These are phyloP conservation scores for Stenolophus ochropezus DNA, from an alignment of 2,888 invertebrate species.

Conservation along the genomic window DNA sequence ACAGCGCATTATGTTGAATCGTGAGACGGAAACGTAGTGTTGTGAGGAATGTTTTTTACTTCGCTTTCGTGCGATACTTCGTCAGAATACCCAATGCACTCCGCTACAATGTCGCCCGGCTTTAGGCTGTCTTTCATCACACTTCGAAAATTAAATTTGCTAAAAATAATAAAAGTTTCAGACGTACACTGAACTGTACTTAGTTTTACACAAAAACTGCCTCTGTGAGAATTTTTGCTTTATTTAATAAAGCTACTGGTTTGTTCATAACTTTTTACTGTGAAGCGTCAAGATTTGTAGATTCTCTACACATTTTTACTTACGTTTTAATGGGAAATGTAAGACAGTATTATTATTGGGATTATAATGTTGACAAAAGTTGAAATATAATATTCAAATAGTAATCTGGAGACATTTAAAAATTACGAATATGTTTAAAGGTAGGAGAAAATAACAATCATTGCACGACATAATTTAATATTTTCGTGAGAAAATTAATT, in stretches of 20 bases:
- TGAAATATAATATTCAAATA: too few species aligned
- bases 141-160: background rate
- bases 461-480: too few species aligned
- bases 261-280: background rate
- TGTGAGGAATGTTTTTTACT: constrained; percentile 13
- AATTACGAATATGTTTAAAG: too few species aligned
- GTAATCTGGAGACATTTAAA: too few species aligned
- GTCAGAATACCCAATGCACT: constrained; percentile 12
- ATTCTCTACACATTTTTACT: too few species aligned
- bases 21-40: background rate
- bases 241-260: background rate
- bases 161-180: constrained; percentile 1
- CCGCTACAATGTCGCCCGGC: background rate
- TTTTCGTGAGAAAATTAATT: too few species aligned
- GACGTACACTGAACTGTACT: constrained; percentile 7
- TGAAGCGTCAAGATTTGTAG: too few species aligned
- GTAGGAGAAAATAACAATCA: too few species aligned
- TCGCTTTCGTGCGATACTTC: background rate
- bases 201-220: background rate
- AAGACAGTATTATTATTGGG: too few species aligned
- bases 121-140: constrained; percentile 17
- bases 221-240: background rate
- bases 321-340: too few species aligned
- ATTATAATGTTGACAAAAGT: too few species aligned
- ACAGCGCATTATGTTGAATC: constrained; percentile 15